Percentiles rank a stretch among this genome's conserved stretches.
Evolutionary conservation across 2,888 invertebrate species (phyloP).

Genomic region (Drosophila demipolita): DNA sequence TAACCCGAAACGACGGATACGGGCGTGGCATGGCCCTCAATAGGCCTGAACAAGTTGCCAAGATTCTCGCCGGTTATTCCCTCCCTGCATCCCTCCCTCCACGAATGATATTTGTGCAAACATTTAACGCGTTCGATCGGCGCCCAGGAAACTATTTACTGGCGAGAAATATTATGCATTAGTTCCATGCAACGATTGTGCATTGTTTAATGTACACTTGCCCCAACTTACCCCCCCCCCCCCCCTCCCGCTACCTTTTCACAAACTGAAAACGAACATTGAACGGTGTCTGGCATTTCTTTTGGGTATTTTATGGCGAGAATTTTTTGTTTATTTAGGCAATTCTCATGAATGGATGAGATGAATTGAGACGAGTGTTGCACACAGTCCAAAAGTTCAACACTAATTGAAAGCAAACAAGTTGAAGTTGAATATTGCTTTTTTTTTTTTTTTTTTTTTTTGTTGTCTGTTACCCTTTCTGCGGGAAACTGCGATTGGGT

Average conservation of each 20-base stretch:
- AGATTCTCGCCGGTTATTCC: constrained; percentile 33
- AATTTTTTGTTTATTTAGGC: constrained; percentile 69
- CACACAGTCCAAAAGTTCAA: constrained; percentile 54
- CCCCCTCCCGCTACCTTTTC: background rate
- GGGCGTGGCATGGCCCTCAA: constrained; percentile 46
- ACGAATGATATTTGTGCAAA: constrained; percentile 74
- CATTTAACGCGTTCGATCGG: constrained; percentile 74
- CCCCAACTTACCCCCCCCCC: too few species aligned
- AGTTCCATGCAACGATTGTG: constrained; percentile 54
- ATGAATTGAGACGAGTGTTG: constrained; percentile 24
- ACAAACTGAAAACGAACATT: background rate
- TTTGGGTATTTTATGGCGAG: constrained; percentile 59
- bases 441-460: background rate
- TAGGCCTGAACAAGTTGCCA: constrained; percentile 19
- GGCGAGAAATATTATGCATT: constrained; percentile 67
- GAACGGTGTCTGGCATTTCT: constrained; percentile 47
- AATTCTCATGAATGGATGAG: constrained; percentile 61
- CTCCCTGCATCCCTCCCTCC: background rate
- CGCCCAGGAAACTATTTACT: constrained; percentile 51
- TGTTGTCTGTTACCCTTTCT: constrained; percentile 17
- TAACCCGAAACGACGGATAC: constrained; percentile 41
- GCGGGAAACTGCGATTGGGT: background rate
- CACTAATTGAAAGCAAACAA: constrained; percentile 79
- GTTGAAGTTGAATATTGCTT: constrained; percentile 30
- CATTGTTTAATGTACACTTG: constrained; percentile 8